Conservation (phyloP, 2,113 vertebrate genomes). For the Isurus oxyrinchus region DNA sequence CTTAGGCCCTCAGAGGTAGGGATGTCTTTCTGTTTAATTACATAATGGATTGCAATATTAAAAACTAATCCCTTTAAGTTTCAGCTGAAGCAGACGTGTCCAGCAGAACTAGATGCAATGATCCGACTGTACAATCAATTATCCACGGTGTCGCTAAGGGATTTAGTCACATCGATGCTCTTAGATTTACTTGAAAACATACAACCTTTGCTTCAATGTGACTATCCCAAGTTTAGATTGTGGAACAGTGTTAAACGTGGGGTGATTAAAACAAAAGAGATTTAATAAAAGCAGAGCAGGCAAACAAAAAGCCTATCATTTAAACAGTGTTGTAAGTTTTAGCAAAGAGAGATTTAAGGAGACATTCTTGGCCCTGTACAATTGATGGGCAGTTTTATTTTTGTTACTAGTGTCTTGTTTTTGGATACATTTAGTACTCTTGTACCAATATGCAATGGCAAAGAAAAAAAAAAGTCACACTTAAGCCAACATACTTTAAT, state of each 20-base stretch:
- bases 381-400: background rate
- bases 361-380: background rate
- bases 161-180: background rate
- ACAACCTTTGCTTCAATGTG: background rate
- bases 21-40: background rate
- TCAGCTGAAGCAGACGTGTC: background rate
- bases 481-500: background rate
- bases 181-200: background rate
- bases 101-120: background rate
- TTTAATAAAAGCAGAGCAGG: background rate
- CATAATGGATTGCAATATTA: background rate
- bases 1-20: background rate
- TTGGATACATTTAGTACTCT: too few relatives aligned
- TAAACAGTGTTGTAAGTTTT: background rate
- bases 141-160: background rate
- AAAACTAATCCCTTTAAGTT: slow-evolving; percentile 13
- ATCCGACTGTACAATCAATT: background rate
- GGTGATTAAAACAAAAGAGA: background rate
- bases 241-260: background rate
- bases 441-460: background rate
- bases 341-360: background rate
- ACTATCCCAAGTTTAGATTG: background rate
- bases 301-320: background rate
- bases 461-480: background rate
- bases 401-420: background rate